Base-by-base conservation (phyloP, 2,888 invertebrate genomes). In the Lycaena phlaeas region DNA sequence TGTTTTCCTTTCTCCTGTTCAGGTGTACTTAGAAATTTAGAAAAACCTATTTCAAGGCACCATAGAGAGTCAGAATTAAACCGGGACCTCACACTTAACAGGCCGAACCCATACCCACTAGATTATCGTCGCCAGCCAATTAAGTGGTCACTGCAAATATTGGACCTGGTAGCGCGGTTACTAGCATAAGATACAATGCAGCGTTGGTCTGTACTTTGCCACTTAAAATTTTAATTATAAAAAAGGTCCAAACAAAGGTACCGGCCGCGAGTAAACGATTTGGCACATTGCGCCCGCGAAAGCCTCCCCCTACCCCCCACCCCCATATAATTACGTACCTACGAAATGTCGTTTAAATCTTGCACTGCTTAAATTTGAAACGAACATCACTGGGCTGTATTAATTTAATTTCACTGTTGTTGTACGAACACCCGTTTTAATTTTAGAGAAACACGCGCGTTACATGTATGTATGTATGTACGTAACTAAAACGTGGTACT, bases 321-420 rank as follows among this genome's bases (percentile, higher is more conserved):
- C 22, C 62, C 69, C 71, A 64, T 62, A 75, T 81, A 81, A 81
- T 79, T 79, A 79, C 75, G 73, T 77, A 75, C 48, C 48, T 44
- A 44, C 49, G 48, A 40, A 47, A 75, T 71, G 72, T 75, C 78
- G 70, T 68, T 81, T 79, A 77, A 79, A 79, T 78, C 77, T 76
- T 73, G 71, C 75, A 68, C 70, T 68, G 73, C 70, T 78, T 76
- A 74, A 76, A 73, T 76, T 77, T 77, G 66, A 72, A 69, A 63
- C 68, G 67, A 74, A 69, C 69, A 68, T 66, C 61, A 64, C 64
- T 59, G 60, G 63, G 60, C 64, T 62, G 56, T 67, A 71, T 72
- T 77, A 75, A 75, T 77, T 73, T 72, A 68, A 74, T 77, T 73
- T 62, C 59, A 59, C 56, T 64, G 61, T 61, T 56, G 51, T 55